Conservation (phyloP, 2,113 vertebrate genomes). For the Ictalurus punctatus region DNA sequence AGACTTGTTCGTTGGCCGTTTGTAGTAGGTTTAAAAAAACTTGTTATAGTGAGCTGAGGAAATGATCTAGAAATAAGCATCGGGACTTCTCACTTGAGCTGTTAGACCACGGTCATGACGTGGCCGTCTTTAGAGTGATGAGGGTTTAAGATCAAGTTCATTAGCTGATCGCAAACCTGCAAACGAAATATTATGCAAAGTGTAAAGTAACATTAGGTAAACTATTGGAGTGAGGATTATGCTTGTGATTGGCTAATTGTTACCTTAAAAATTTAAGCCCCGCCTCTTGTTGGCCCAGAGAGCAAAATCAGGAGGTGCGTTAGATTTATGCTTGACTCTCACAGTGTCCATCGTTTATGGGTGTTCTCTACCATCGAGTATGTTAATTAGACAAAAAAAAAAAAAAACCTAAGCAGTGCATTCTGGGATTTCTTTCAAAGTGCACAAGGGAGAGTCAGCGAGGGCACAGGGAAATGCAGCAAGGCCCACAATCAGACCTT, state of each 20-base stretch:
- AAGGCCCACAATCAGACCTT: not conserved
- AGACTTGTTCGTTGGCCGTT: not conserved
- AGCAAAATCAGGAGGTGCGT: not conserved
- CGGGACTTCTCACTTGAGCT: not conserved
- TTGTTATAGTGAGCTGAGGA: not conserved
- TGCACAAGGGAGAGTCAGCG: not conserved
- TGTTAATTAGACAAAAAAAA: not conserved
- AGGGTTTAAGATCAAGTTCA: not conserved
- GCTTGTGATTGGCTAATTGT: not conserved
- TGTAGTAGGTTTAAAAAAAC: too few relatives aligned
- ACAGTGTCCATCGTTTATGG: not conserved
- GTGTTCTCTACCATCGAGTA: not conserved
- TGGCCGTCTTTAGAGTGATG: too few relatives aligned
- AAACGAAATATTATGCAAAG: not conserved
- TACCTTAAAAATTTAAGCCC: not conserved
- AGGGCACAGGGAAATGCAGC: not conserved
- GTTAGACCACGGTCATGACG: not conserved
- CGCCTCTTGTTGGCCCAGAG: not conserved
- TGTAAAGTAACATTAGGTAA: not conserved
- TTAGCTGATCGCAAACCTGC: not conserved
- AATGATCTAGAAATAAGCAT: not conserved
- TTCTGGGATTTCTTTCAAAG: not conserved
- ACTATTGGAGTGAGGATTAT: not conserved
- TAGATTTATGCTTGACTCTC: not conserved
- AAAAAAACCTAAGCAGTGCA: not conserved